Evolutionary conservation across 2,797 vertebrate species (phyloP).

Genomic region (Aplochiton taeniatus): DNA sequence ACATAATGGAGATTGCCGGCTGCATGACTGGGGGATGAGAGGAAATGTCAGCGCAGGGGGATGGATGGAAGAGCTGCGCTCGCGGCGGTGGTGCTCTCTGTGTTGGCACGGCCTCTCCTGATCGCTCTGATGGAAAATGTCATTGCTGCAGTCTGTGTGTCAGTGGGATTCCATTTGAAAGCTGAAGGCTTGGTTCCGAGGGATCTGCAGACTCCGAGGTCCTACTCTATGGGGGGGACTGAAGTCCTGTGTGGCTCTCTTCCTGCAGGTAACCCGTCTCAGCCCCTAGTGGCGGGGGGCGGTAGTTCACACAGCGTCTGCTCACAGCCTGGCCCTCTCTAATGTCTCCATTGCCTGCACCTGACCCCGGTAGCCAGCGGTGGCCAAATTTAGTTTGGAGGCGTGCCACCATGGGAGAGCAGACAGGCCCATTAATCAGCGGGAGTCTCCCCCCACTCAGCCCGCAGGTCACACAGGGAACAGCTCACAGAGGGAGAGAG

Average conservation of each 20-base stretch:
- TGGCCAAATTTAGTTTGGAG: slow-evolving; percentile 81
- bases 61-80: slow-evolving; percentile 22
- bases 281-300: slow-evolving; percentile 46
- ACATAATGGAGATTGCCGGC: slow-evolving; percentile 70
- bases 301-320: slow-evolving; percentile 57
- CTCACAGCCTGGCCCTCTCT: slow-evolving; percentile 70
- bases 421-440: slow-evolving; percentile 78
- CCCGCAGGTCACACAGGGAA: slow-evolving; percentile 1
- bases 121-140: no score
- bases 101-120: no score
- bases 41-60: slow-evolving; percentile 68
- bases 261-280: slow-evolving; percentile 35
- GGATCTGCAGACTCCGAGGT: no score
- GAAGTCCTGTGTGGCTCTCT: no score
- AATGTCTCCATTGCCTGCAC: slow-evolving; percentile 76
- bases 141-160: no score
- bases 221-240: no score
- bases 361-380: slow-evolving; percentile 71
- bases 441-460: slow-evolving; percentile 45
- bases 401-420: slow-evolving; percentile 73
- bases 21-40: slow-evolving; percentile 50
- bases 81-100: no score
- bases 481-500: neutral
- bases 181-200: no score
- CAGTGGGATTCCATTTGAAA: no score